These are phyloP conservation scores for Pseudomyrmex cubaensis DNA, from an alignment of 1,140 invertebrate species.

Conservation along the genomic window DNA sequence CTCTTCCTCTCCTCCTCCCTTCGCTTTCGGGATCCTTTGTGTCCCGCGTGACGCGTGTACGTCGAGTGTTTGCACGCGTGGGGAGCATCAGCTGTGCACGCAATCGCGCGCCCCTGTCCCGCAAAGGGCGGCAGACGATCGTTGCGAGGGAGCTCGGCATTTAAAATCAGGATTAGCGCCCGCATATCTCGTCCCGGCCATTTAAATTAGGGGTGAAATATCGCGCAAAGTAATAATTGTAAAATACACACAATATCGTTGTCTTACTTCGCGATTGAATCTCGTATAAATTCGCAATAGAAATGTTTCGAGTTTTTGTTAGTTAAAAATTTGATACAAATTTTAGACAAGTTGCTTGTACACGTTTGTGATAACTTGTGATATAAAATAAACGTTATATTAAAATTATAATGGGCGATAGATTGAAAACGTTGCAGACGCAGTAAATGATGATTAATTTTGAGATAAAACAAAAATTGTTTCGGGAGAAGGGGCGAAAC, in stretches of 20 bases:
- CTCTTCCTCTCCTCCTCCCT: constrained; percentile 3
- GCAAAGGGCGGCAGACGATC: constrained; percentile 35
- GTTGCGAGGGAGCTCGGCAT: constrained; percentile 56
- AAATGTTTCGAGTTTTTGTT: background rate
- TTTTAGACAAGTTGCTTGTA: background rate
- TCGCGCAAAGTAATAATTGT: constrained; percentile 5
- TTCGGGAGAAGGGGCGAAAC: background rate
- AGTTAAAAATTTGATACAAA: background rate
- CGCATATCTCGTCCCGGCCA: constrained; percentile 42
- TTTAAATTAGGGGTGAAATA: constrained; percentile 57
- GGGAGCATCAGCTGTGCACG: constrained; percentile 82
- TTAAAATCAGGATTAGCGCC: constrained; percentile 68
- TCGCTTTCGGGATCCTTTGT: constrained; percentile 29
- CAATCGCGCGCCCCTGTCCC: constrained; percentile 64
- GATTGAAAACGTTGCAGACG: background rate
- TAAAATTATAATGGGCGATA: background rate
- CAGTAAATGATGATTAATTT: background rate
- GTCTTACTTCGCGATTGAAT: background rate
- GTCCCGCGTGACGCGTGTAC: constrained; percentile 49
- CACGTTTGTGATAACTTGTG: background rate
- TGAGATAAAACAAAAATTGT: background rate
- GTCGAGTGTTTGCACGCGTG: constrained; percentile 72
- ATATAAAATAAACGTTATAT: background rate
- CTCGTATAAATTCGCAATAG: background rate
- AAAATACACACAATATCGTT: background rate